Evolutionary conservation across 1,140 invertebrate genomes (phyloP), one percentile per base, ranked within the genome.

Genomic region (Yoshiicerus persimilis): DNA sequence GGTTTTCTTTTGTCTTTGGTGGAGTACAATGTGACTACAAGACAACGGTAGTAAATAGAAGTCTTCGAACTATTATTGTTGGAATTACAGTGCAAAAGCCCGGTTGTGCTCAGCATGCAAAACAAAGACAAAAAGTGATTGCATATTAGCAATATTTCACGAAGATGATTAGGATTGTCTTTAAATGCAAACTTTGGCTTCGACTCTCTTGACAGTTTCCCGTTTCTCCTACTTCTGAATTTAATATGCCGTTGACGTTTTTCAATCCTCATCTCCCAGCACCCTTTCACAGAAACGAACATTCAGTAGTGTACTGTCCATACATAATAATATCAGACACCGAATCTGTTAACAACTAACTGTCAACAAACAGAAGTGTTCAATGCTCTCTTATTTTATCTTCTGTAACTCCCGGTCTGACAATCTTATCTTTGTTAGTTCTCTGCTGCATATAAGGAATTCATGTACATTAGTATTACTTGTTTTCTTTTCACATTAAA

Each of bases 71-170:
- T 80, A 36, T 80, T 36, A 34, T 80, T 80, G 8, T 36, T 8
- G 16, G 11, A 5, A 13, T 3, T 4, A 30, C 25, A 70, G 25
- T 80, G 75, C 75, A 80, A 80, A 80, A 80, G 75, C 34, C 75
- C 75, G 75, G 75, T 80, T 80, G 75, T 38, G 75, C 75, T 32
- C 75, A 80, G 75, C 38, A 30, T 84, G 41, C 83, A 56, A 84
- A 84, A 47, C 41, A 36, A 47, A 84, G 41, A 77, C 83, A 84
- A 84, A 84, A 84, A 84, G 38, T 84, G n/a, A 84, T 56, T 41
- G 27, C 41, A 84, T 47, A 47, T 47, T 84, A 84, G 38, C 83
- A 56, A 47, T 47, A 84, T 84, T 47, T 47, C 23, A 56, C 41
- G 16, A 47, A 56, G 41, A 27, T 47, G 83, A 80, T 41, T 84